These are phyloP conservation scores for Achroia grisella DNA, from an alignment of 1,140 invertebrate species.

Conservation along the genomic window DNA sequence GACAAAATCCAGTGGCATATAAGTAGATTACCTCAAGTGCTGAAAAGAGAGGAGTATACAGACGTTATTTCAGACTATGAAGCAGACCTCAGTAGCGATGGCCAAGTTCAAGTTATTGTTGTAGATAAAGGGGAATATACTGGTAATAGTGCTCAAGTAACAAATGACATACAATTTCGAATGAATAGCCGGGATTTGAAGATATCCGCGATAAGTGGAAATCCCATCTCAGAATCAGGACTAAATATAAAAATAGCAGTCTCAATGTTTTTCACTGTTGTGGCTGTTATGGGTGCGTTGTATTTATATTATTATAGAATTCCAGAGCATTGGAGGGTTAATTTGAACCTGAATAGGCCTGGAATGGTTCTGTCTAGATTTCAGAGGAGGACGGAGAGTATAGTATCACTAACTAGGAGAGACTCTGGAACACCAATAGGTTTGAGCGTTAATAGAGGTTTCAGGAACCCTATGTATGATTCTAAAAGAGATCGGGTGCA, in stretches of 20 bases:
- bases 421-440: constrained; percentile 26
- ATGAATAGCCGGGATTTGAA: constrained; percentile 28
- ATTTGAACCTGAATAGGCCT: constrained; percentile 9
- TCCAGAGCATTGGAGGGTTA: constrained; percentile 25
- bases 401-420: constrained; percentile 54
- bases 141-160: constrained; percentile 38
- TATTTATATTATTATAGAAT: constrained; percentile 54
- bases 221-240: constrained; percentile 31
- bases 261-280: constrained; percentile 45
- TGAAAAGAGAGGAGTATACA: constrained; percentile 6
- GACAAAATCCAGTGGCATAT: constrained; percentile 38
- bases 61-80: not conserved
- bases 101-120: constrained; percentile 42
- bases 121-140: constrained; percentile 49
- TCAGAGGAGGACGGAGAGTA: constrained; percentile 48
- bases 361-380: constrained; percentile 38
- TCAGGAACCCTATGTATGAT: constrained; percentile 60
- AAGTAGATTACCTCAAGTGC: constrained; percentile 19
- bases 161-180: constrained; percentile 29
- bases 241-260: constrained; percentile 43
- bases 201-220: constrained; percentile 36
- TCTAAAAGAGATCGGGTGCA: constrained; percentile 45
- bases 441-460: constrained; percentile 32
- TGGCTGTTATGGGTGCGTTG: constrained; percentile 27
- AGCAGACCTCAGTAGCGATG: not conserved